A percentile compares a stretch with the other conserved stretches of the same genome.
Conservation (phyloP, 2,888 invertebrate genomes). For the Pandemis corylana region DNA sequence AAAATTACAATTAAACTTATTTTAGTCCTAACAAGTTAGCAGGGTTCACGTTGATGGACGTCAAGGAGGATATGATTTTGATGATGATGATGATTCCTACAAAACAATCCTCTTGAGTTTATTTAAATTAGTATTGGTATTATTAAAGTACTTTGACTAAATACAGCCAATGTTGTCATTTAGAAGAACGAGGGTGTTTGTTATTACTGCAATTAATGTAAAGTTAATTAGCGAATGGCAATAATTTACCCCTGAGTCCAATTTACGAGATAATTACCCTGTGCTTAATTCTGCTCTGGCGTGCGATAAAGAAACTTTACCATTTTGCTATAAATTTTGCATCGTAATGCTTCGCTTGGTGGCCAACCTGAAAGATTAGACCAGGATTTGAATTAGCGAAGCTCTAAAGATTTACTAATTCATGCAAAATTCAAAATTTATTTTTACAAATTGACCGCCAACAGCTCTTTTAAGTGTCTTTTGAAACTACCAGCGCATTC, state of each 20-base stretch:
- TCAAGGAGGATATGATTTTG: too few relatives aligned
- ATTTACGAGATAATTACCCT: slow-evolving; percentile 48
- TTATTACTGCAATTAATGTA: slow-evolving; percentile 47
- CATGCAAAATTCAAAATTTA: too few relatives aligned
- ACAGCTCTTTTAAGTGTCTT: too few relatives aligned
- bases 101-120: too few relatives aligned
- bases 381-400: too few relatives aligned
- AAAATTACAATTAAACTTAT: too few relatives aligned
- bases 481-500: too few relatives aligned
- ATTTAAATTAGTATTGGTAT: neutral
- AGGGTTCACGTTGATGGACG: too few relatives aligned
- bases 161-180: slow-evolving; percentile 36
- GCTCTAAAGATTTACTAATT: too few relatives aligned
- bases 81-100: too few relatives aligned
- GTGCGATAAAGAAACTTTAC: slow-evolving; percentile 16
- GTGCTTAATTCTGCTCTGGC: slow-evolving; percentile 21
- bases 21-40: too few relatives aligned
- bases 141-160: slow-evolving; percentile 17
- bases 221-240: slow-evolving; percentile 50
- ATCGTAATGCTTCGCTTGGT: neutral
- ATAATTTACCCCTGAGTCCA: slow-evolving; percentile 46
- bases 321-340: neutral
- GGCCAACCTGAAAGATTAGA: neutral
- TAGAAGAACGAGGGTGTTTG: slow-evolving; percentile 43
- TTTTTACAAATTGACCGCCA: too few relatives aligned